A percentile compares a stretch with the other conserved stretches of the same genome.
Evolutionary conservation across 2,888 invertebrate genomes (phyloP).

Genomic region (Elmis aenea): DNA sequence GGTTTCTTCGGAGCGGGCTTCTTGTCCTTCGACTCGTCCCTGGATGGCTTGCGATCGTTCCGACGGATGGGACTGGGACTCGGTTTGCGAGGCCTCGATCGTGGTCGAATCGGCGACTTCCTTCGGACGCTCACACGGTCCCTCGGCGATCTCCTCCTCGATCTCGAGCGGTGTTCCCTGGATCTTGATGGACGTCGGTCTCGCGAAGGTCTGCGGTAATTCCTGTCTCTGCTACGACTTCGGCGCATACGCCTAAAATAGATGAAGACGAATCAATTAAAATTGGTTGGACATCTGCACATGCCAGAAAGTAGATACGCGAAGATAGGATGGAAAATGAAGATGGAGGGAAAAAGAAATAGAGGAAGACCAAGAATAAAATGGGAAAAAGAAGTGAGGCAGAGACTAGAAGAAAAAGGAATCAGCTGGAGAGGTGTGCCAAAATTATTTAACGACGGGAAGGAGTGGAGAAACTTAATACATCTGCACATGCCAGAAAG

Average conservation of each 20-base stretch:
- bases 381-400: too few relatives aligned
- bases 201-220: slow-evolving; percentile 35
- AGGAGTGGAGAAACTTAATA: too few relatives aligned
- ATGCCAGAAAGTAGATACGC: too few relatives aligned
- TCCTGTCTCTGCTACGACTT: slow-evolving; percentile 42
- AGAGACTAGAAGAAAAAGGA: too few relatives aligned
- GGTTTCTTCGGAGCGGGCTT: slow-evolving; percentile 35
- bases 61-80: slow-evolving; percentile 41
- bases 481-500: too few relatives aligned
- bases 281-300: too few relatives aligned
- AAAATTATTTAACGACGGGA: too few relatives aligned
- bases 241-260: slow-evolving; percentile 37
- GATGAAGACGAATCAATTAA: too few relatives aligned
- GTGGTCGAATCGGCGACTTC: slow-evolving; percentile 40
- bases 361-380: too few relatives aligned
- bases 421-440: too few relatives aligned
- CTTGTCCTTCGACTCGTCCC: slow-evolving; percentile 37
- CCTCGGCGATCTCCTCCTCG: slow-evolving; percentile 36
- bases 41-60: slow-evolving; percentile 26
- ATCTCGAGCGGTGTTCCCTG: slow-evolving; percentile 43
- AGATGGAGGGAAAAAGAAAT: too few relatives aligned
- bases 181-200: slow-evolving; percentile 37
- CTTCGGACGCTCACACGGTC: slow-evolving; percentile 39
- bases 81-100: slow-evolving; percentile 34
- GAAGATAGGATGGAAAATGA: too few relatives aligned